Percentiles rank a stretch among this genome's conserved stretches.
Evolutionary conservation across 2,797 vertebrate species (phyloP).

Genomic region (Manis pentadactyla): DNA sequence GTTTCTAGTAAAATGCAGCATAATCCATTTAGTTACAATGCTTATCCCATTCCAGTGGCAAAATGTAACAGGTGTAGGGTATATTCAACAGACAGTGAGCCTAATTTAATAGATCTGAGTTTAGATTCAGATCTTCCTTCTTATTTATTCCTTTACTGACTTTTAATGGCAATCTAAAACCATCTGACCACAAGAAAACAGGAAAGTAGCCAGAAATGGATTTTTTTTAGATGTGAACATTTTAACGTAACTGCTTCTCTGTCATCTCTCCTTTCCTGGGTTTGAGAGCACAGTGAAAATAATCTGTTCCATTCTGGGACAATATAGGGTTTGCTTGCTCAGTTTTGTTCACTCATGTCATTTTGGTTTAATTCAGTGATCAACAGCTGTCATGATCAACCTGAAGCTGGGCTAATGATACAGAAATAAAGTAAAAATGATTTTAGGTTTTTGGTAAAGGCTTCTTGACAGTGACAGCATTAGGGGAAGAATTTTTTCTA

Average conservation of each 20-base stretch:
- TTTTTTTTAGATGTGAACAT: conserved; percentile 14
- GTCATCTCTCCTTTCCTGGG: not conserved
- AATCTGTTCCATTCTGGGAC: not conserved
- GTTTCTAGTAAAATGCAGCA: conserved; percentile 79
- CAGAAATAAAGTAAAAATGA: conserved; percentile 51
- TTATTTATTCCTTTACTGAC: conserved; percentile 65
- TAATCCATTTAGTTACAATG: conserved; percentile 82
- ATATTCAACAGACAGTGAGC: conserved; percentile 71
- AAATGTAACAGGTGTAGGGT: conserved; percentile 78
- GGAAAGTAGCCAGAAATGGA: conserved; percentile 34
- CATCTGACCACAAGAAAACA: conserved; percentile 63
- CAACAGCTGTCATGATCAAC: conserved; percentile 11
- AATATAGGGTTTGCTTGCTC: not conserved
- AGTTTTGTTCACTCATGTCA: not conserved
- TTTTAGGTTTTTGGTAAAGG: conserved; percentile 31
- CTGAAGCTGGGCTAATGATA: not conserved
- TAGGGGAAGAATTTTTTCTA: not conserved
- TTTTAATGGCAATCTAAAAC: conserved; percentile 71
- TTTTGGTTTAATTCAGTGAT: conserved; percentile 54
- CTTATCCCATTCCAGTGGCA: conserved; percentile 74
- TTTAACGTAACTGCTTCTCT: conserved; percentile 17
- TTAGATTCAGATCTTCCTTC: conserved; percentile 71
- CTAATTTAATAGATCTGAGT: conserved; percentile 70
- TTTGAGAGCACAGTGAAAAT: conserved; percentile 24
- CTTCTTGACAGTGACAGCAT: not conserved